A percentile compares a stretch with the other conserved stretches of the same genome.
These are phyloP conservation scores for Periparus ater DNA, from an alignment of 2,797 vertebrate genomes.

Conservation along the genomic window DNA sequence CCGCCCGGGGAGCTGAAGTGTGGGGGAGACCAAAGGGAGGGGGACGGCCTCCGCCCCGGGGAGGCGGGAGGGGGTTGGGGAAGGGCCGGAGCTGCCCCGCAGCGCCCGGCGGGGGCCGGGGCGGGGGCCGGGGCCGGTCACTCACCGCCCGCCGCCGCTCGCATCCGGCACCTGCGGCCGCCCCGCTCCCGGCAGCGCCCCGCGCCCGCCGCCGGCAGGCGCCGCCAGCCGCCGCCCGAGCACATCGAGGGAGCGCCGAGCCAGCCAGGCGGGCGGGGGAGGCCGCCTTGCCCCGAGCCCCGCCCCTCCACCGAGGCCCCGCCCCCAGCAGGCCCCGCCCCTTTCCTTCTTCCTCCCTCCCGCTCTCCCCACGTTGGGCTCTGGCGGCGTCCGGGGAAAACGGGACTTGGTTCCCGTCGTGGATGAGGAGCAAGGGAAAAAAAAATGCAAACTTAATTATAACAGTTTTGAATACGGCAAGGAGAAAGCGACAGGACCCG, in stretches of 20 bases:
- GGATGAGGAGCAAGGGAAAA: background rate
- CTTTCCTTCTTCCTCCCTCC: accelerated
- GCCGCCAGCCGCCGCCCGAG: background rate
- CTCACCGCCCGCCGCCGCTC: background rate
- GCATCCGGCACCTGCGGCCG: background rate
- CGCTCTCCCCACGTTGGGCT: accelerated
- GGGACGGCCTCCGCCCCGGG: background rate
- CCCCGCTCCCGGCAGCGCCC: background rate
- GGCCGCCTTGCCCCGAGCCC: background rate
- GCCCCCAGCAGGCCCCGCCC: background rate
- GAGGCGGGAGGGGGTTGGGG: background rate
- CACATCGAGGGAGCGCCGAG: background rate
- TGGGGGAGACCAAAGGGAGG: background rate
- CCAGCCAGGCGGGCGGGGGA: background rate
- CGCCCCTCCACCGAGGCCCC: background rate
- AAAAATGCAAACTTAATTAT: background rate
- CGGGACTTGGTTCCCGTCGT: accelerated
- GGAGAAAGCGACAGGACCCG: too few species aligned
- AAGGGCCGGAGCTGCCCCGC: background rate
- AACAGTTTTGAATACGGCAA: too few species aligned
- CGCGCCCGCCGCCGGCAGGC: background rate
- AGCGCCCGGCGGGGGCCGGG: background rate
- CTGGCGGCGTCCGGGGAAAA: accelerated
- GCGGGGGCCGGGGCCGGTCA: background rate
- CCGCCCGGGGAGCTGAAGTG: background rate